Evolutionary conservation across 2,113 vertebrate species (phyloP).

Genomic region (Psilopsiagon aurifrons): DNA sequence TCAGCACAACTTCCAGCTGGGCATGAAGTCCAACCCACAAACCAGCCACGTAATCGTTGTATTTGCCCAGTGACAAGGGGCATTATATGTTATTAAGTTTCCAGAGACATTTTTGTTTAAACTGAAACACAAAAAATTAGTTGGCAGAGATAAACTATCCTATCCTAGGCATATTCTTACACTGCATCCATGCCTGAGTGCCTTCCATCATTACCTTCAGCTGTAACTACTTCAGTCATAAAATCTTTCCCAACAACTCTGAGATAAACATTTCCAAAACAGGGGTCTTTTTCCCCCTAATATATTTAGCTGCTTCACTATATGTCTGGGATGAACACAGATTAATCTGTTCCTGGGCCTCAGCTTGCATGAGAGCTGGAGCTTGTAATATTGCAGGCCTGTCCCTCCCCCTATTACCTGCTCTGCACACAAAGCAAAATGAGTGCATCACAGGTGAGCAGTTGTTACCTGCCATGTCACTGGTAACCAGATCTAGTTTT

Average conservation of each 20-base stretch:
- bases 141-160: background rate
- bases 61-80: background rate
- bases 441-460: background rate
- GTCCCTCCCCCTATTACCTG: background rate
- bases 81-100: background rate
- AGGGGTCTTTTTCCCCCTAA: background rate
- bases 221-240: background rate
- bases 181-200: background rate
- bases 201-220: background rate
- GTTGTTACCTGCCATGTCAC: constrained; percentile 81
- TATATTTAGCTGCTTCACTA: background rate
- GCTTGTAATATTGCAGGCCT: background rate
- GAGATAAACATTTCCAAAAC: background rate
- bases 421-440: background rate
- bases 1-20: background rate
- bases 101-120: background rate
- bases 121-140: background rate
- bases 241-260: background rate
- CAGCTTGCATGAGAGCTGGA: background rate
- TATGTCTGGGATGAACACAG: background rate
- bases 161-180: background rate
- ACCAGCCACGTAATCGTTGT: background rate
- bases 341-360: background rate
- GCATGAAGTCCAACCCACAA: background rate
- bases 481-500: constrained; percentile 84